Base-by-base conservation (phyloP, 2,888 invertebrate genomes). In the Plebejus argus region DNA sequence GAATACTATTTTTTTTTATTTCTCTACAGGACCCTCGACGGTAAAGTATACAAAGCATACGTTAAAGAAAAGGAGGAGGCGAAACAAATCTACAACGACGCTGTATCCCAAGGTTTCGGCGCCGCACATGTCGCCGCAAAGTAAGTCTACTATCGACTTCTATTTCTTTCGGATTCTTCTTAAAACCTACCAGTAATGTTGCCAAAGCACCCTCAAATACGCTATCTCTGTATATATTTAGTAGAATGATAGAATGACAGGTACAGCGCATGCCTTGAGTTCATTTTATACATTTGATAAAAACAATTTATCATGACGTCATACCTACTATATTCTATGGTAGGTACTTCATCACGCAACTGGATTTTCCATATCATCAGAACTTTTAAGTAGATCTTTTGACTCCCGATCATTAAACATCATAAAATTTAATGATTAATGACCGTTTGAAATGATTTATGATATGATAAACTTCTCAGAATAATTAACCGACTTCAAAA, bases 21-120 rank as follows among this genome's bases (percentile, higher is more conserved):
- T 20, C 0, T 23, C 20, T 88, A 76, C 86, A 95, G 95, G 95
- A 95, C 95, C 78, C 90, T 96, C 12, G 95, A 94, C 78, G 96
- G 95, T 33, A 95, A 95, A 85, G 90, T 94, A 2, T 96, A 96
- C 86, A 94, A 95, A 81, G 96, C 96, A 0, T 95, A 96, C 82
- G 95, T 96, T 0, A 95, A 96, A 84, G 96, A 95, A 84, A 96
- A 96, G 83, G 95, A 95, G 83, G 95, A 95, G 85, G 96, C 96
- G 0, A 95, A 96, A 84, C 89, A 93, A 83, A 94, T 94, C 70
- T 95, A 95, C 83, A 88, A 90, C 39, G 85, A 95, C 81, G 96
- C 96, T 0, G 95, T 96, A 2, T 90, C 92, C 1, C 92, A 93
- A 77, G 96, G 96, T 20, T 83, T 94, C 61, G 92, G 95, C 15